Percentiles rank a stretch among this genome's conserved stretches.
These are phyloP conservation scores for Elgonia sp. DNA, from an alignment of 2,888 invertebrate species.

Conservation along the genomic window DNA sequence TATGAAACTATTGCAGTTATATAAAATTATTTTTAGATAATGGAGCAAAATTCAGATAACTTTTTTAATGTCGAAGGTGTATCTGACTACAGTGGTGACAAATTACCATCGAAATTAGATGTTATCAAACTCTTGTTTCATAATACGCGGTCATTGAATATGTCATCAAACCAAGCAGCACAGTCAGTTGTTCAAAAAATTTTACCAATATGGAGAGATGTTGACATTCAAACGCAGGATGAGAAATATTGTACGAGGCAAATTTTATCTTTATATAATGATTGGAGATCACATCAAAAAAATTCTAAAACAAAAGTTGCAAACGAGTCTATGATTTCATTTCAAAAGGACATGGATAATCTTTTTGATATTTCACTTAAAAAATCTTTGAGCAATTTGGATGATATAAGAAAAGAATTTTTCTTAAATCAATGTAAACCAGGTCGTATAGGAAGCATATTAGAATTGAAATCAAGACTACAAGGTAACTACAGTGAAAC, in stretches of 20 bases:
- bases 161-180: conserved; percentile 19
- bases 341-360: conserved; percentile 29
- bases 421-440: conserved; percentile 32
- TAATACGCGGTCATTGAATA: conserved; percentile 26
- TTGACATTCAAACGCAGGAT: conserved; percentile 5
- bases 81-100: conserved; percentile 18
- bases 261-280: conserved; percentile 20
- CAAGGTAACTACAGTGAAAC: conserved; percentile 27
- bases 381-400: conserved; percentile 16
- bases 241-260: conserved; percentile 13
- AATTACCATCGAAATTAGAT: conserved; percentile 44
- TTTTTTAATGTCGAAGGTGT: conserved; percentile 38
- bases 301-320: conserved; percentile 8
- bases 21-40: conserved; percentile 2
- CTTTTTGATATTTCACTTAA: conserved; percentile 38
- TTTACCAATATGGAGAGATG: conserved; percentile 36
- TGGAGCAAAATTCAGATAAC: conserved; percentile 5
- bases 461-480: conserved; percentile 29
- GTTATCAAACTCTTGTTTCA: conserved; percentile 48
- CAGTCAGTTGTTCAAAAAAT: conserved; percentile 32
- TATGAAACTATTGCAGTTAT: conserved; percentile 25
- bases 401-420: conserved; percentile 37
- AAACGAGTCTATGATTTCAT: conserved; percentile 25
- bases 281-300: conserved; percentile 40
- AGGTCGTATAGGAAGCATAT: conserved; percentile 27